Evolutionary conservation across 2,113 vertebrate genomes (phyloP).

Genomic region (Anthoscopus minutus): DNA sequence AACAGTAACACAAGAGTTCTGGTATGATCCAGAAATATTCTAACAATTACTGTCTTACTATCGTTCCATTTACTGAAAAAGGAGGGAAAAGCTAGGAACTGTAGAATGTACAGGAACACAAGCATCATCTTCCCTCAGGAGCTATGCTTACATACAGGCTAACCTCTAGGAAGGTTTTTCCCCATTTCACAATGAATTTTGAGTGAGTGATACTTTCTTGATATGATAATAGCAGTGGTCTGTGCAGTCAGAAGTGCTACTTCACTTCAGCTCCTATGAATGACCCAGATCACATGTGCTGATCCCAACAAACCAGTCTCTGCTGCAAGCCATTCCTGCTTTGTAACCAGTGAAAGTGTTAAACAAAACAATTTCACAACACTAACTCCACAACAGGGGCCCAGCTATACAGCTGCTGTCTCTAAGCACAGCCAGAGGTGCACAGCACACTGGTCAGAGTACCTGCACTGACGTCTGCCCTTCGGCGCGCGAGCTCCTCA

Average conservation of each 20-base stretch:
- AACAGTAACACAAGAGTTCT: not conserved
- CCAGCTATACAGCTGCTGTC: accelerated
- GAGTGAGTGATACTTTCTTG: not conserved
- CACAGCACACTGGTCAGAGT: not conserved
- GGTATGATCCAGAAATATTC: not conserved
- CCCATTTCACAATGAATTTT: not conserved
- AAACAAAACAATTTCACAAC: too few species aligned
- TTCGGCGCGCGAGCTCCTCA: constrained; percentile 85
- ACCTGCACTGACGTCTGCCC: constrained; percentile 90
- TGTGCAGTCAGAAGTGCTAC: not conserved
- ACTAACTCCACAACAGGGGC: not conserved
- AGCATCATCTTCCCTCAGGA: not conserved
- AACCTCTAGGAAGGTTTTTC: not conserved
- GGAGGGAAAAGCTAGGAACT: not conserved
- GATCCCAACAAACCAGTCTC: not conserved
- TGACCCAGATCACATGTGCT: not conserved
- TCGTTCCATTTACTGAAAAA: not conserved
- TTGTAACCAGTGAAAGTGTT: not conserved
- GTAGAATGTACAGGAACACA: not conserved
- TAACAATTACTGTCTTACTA: not conserved
- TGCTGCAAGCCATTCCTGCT: not conserved
- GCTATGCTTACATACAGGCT: not conserved
- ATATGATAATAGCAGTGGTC: not conserved
- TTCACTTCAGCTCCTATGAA: not conserved
- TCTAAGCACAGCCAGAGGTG: not conserved